phyloP scores from a whole-genome alignment of 1,140 invertebrate genomes.

The Drosophila rufa region DNA sequence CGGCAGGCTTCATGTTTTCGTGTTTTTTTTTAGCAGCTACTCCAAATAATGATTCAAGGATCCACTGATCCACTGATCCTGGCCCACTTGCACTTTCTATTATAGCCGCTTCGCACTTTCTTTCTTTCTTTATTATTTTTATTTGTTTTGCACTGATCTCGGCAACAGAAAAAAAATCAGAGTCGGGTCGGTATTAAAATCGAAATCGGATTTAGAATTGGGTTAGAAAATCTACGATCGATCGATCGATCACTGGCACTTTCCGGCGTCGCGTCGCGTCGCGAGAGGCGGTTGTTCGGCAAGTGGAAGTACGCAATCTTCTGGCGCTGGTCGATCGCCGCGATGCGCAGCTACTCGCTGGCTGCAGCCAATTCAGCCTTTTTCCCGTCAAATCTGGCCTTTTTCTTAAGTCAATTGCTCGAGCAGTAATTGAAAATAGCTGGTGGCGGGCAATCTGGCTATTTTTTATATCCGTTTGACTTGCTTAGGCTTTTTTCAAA shows the following conservation, averaged over 20 bases:
- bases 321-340: constrained; percentile 49
- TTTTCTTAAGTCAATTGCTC: too few species aligned
- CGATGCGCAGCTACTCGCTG: constrained; percentile 65
- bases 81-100: constrained; percentile 39
- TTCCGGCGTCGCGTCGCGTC: constrained; percentile 47
- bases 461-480: neutral
- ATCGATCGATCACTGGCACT: constrained; percentile 14
- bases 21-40: neutral
- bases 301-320: constrained; percentile 47
- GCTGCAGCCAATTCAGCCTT: constrained; percentile 25
- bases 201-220: neutral
- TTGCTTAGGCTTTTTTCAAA: neutral
- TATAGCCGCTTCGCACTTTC: constrained; percentile 5
- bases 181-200: constrained; percentile 2
- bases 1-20: constrained; percentile 41
- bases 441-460: neutral
- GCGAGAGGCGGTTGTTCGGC: neutral
- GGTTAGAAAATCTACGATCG: neutral
- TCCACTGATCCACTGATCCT: constrained; percentile 4
- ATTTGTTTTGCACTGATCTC: neutral
- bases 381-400: neutral
- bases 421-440: neutral
- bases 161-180: constrained; percentile 18
- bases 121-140: neutral
- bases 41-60: constrained; percentile 25